Base-by-base conservation (phyloP, 2,113 vertebrate species). In the Pelecanoides urinatrix region DNA sequence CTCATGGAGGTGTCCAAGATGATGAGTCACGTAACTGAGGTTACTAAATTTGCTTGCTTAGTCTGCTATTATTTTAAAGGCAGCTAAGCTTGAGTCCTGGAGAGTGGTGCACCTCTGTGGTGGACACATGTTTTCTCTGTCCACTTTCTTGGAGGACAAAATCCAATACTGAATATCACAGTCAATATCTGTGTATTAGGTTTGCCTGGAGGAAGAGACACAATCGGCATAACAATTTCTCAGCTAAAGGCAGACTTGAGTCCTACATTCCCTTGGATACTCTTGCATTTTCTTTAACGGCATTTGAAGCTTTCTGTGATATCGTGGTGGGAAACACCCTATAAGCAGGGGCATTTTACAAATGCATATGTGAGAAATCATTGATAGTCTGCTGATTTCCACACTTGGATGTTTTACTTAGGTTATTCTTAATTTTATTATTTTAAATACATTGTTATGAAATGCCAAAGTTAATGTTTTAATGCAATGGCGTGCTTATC, bases 391-490 rank as follows among this genome's bases (percentile, higher is more conserved):
- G 58, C 84, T 73, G 70, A 83, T 95, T 50, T 29, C 70, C 77
- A 70, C 38, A 5, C 49, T 62, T 38, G 76, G 38, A 15, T 55
- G 52, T 88, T 42, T 59, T 38, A 47, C 11, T 34, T 19, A 11
- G 38, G 53, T 63, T 59, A 25, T 14, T 86, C 63, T 44, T 47
- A 4, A 16, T 68, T 50, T 50, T 17, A 30, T 61, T 79, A 1
- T 73, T 84, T 81, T 30, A 14, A 55, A 75, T 29, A 34, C 21
- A 3, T 23, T 44, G 66, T 92, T 90, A 92, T 0, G 81, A 95
- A 97, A 97, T 96, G 92, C 94, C 94, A 96, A 96, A 97, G 94
- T 96, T 96, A 92, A 94, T 19, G 62, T 63, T 81, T 59, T 52
- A 76, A 59, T 12, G 56, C 77, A 77, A 15, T 3, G 32, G 34